Evolutionary conservation across 2,888 invertebrate genomes (phyloP).

Genomic region (Liposcelis brunnea): DNA sequence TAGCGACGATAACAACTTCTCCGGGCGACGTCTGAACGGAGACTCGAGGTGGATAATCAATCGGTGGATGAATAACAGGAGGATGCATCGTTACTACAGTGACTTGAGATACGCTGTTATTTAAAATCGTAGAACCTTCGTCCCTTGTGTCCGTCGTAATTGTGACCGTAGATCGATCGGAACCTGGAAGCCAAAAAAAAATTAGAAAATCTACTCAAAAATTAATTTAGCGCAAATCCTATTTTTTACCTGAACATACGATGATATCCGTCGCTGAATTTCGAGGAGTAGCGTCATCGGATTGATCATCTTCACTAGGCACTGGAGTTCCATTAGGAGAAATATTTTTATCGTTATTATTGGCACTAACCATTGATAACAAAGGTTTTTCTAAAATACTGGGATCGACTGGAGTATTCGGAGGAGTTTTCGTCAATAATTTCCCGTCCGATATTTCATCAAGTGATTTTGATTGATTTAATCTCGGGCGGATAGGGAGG

Average conservation of each 20-base stretch:
- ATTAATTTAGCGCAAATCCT: too few relatives aligned
- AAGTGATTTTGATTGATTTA: slow-evolving; percentile 6
- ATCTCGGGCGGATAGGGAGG: neutral
- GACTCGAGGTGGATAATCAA: slow-evolving; percentile 25
- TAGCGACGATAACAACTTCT: slow-evolving; percentile 66
- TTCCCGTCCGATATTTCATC: slow-evolving; percentile 3
- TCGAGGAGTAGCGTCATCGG: too few relatives aligned
- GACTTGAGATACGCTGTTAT: slow-evolving; percentile 23
- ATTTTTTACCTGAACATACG: too few relatives aligned
- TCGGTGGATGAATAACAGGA: slow-evolving; percentile 38
- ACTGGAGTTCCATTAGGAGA: too few relatives aligned
- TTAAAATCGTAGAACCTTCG: neutral
- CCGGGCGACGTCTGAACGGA: slow-evolving; percentile 30
- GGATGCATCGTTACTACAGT: slow-evolving; percentile 70
- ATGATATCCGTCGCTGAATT: too few relatives aligned
- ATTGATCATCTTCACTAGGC: too few relatives aligned
- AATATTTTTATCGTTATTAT: slow-evolving; percentile 1
- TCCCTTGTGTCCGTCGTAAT: neutral
- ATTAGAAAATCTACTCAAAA: too few relatives aligned
- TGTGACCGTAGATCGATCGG: neutral
- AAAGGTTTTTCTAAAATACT: neutral
- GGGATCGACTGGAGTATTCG: slow-evolving; percentile 3
- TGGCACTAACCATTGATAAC: neutral
- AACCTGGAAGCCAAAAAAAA: too few relatives aligned
- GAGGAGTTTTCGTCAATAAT: neutral